Evolutionary conservation across 2,888 invertebrate genomes (phyloP), one percentile per base, ranked within the genome.

Genomic region (Scelioninae gen. 1): DNA sequence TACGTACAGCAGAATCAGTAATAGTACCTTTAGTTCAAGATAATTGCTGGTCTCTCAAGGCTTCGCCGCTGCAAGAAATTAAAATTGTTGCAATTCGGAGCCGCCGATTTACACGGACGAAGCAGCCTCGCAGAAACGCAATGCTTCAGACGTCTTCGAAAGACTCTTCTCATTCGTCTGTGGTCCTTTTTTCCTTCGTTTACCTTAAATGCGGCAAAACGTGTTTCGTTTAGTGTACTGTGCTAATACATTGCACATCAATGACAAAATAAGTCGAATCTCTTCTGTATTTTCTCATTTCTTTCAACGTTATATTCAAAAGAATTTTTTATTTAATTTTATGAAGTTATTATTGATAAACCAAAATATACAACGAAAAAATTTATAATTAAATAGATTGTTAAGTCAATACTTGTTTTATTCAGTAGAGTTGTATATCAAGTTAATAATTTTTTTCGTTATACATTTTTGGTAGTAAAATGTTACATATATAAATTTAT

Each of bases 11-110:
- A 74, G 85, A 86, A 89, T 89, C 88, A 68, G 88, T 89, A 89
- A 89, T 89, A 88, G 88, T 87, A 88, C 84, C 88, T 88, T 87
- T 85, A 88, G 86, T 86, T 85, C 83, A 85, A 86, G 87, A 88
- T 89, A 88, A 89, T 89, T 89, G 87, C 87, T 85, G 85, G 86
- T 85, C 85, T 88, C 86, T 86, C 85, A 72, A 77, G 69, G 53
- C 80, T 77, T 63, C 40, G 77, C 69, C 74, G 83, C 83, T 84
- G 63, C 77, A 84, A 80, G 83, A 79, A 86, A 86, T 87, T 86
- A 81, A 85, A 86, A 85, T 87, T 80, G 85, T 83, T 79, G 74
- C 71, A 79, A 86, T 84, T 81, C 82, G 83, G 83, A 85, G 81
- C 85, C 79, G 79, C 69, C 60, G 82, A 74, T 84, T 86, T 77